Base-by-base conservation (phyloP, 2,797 vertebrate species). In the Lacerta bilineata region DNA sequence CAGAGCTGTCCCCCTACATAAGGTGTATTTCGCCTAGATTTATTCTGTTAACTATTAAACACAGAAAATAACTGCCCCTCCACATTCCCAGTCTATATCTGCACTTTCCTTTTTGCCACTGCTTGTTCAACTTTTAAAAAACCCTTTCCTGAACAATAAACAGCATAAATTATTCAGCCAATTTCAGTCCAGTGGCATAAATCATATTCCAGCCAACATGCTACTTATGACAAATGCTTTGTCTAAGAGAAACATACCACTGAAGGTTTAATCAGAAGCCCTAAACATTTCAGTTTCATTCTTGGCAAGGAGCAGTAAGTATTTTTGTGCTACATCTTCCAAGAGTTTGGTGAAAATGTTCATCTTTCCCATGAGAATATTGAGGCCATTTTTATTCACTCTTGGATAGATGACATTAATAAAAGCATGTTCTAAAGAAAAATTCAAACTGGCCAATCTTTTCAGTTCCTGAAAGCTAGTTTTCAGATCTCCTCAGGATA, bases 151-250 rank as follows among this genome's bases (percentile, higher is more conserved):
- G 94, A 95, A 95, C 92, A 96, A 96, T 93, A 96, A 97, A 96
- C 92, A 95, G 90, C 93, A 95, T 95, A 96, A 95, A 95, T 96
- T 97, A 95, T 97, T 96, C 94, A 96, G 91, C 93, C 93, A 96
- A 91, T 97, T 97, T 96, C 89, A 93, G 92, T 94, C 88, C 91
- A 94, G 92, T 92, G 68, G 80, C 93, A 97, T 96, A 96, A 96
- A 95, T 97, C 95, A 96, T 95, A 91, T 80, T 95, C 89, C 85
- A 94, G 89, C 91, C 95, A 95, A 95, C 91, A 95, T 93, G 86
- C 92, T 94, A 90, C 93, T 96, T 95, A 95, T 96, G 95, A 93
- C 94, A 96, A 96, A 96, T 95, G 93, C 93, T 95, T 96, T 95
- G 94, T 96, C 91, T 96, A 95, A 95, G 88, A 93, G 95, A 96